Evolutionary conservation across 1,140 invertebrate species (phyloP).

Genomic region (Aphaenogaster floridana): DNA sequence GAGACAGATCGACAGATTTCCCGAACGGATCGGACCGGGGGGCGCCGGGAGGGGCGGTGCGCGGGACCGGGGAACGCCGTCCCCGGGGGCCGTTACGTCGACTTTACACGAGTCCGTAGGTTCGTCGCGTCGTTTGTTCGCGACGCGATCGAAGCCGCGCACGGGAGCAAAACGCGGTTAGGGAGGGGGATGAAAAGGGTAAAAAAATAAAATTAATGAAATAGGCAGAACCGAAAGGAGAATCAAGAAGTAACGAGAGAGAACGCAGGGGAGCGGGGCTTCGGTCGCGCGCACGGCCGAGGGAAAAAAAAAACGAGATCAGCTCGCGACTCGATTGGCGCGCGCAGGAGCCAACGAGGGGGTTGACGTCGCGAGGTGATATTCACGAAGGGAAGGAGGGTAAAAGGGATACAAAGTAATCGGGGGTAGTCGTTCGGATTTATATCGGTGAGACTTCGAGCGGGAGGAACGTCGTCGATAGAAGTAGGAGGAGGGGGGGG

Average conservation of each 20-base stretch:
- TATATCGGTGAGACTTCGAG: not conserved
- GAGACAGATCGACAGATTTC: conserved; percentile 22
- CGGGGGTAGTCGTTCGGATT: not conserved
- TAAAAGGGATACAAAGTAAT: not conserved
- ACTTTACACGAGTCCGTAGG: conserved; percentile 35
- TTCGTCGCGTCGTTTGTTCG: conserved; percentile 28
- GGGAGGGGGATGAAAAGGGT: not conserved
- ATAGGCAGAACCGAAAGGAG: not conserved
- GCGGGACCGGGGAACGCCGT: not conserved
- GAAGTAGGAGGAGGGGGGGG: not conserved
- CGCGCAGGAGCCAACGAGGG: not conserved
- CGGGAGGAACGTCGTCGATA: not conserved
- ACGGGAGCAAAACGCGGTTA: not conserved
- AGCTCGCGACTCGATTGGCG: conserved; percentile 36
- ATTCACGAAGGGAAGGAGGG: not conserved
- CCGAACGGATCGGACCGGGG: conserved; percentile 23
- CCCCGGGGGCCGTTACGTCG: conserved; percentile 36
- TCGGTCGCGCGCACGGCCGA: conserved; percentile 38
- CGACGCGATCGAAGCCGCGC: conserved; percentile 43
- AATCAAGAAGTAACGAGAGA: conserved; percentile 22
- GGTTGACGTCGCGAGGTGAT: conserved; percentile 17
- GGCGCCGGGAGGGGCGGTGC: not conserved
- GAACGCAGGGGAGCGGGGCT: conserved; percentile 9
- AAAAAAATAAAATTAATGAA: not conserved
- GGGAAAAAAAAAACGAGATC: not conserved